Percentiles rank a stretch among this genome's conserved stretches.
Evolutionary conservation across 2,797 vertebrate species (phyloP).

Genomic region (Sebastes vulpes): DNA sequence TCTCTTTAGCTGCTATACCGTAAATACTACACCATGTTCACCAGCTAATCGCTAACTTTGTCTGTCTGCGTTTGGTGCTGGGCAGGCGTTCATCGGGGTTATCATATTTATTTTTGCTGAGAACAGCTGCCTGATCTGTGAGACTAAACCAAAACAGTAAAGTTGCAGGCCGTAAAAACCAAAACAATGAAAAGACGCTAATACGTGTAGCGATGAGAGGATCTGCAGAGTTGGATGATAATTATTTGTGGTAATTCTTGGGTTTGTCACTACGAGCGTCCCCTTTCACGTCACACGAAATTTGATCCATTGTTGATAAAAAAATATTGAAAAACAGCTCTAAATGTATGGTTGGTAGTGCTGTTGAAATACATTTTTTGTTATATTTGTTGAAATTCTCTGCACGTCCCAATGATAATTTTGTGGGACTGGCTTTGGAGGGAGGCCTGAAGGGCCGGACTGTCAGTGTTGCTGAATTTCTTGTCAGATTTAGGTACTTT

Average conservation of each 20-base stretch:
- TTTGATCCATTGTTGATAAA: not conserved
- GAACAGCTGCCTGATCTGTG: not conserved
- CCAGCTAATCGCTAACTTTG: not conserved
- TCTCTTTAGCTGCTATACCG: not conserved
- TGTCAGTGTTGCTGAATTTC: too few relatives aligned
- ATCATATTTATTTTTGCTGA: not conserved
- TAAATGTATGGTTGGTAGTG: not conserved
- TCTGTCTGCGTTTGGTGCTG: not conserved
- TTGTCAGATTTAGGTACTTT: too few relatives aligned
- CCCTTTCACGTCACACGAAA: not conserved
- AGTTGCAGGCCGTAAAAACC: not conserved
- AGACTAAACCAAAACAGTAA: not conserved
- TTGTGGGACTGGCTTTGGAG: too few relatives aligned
- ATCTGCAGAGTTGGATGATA: not conserved
- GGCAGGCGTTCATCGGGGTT: not conserved
- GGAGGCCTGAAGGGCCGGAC: too few relatives aligned
- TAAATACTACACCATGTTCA: not conserved
- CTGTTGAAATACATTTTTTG: too few relatives aligned
- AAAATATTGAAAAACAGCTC: not conserved
- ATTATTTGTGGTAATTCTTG: not conserved
- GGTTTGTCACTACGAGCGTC: fast-evolving
- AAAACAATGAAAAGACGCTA: not conserved
- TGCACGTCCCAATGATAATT: too few relatives aligned
- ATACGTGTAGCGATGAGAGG: not conserved
- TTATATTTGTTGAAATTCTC: too few relatives aligned